Evolutionary conservation across 53 echinoderm and acorn worm species (phyloP).

Genomic region (Hippasteria phrygiana): DNA sequence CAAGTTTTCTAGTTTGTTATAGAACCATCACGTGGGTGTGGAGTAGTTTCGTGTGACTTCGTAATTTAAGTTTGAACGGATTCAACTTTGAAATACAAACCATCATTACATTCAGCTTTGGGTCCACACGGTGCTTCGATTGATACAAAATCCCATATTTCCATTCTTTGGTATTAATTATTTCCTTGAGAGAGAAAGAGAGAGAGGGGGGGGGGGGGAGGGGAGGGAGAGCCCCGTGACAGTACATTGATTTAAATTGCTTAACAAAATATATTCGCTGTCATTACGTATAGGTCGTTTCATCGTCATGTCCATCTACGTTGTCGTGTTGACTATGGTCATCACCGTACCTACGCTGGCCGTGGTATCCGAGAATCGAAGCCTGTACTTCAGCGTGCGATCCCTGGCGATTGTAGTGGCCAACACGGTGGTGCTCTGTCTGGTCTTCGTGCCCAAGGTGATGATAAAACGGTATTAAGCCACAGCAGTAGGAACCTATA

Average conservation of each 20-base stretch:
- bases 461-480: background rate
- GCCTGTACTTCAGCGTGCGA: constrained; percentile 56
- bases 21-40: too few relatives aligned
- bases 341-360: constrained; percentile 63
- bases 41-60: too few relatives aligned
- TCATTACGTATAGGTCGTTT: constrained; percentile 62
- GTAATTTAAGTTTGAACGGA: too few relatives aligned
- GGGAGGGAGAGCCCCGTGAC: too few relatives aligned
- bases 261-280: background rate
- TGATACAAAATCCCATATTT: too few relatives aligned
- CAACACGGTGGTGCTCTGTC: constrained; percentile 68
- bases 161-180: too few relatives aligned
- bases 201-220: too few relatives aligned
- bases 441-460: constrained; percentile 75
- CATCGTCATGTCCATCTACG: constrained; percentile 74
- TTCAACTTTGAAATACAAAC: too few relatives aligned
- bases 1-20: too few relatives aligned
- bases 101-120: too few relatives aligned
- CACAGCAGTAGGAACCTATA: background rate
- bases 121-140: too few relatives aligned
- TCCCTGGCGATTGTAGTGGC: constrained; percentile 62
- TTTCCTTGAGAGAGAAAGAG: too few relatives aligned
- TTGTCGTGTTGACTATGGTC: constrained; percentile 49
- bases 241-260: background rate
- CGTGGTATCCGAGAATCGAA: constrained; percentile 36